Percentiles rank a stretch among this genome's conserved stretches.
These are phyloP conservation scores for Teleopsis dalmanni DNA, from an alignment of 1,140 invertebrate species.

Conservation along the genomic window DNA sequence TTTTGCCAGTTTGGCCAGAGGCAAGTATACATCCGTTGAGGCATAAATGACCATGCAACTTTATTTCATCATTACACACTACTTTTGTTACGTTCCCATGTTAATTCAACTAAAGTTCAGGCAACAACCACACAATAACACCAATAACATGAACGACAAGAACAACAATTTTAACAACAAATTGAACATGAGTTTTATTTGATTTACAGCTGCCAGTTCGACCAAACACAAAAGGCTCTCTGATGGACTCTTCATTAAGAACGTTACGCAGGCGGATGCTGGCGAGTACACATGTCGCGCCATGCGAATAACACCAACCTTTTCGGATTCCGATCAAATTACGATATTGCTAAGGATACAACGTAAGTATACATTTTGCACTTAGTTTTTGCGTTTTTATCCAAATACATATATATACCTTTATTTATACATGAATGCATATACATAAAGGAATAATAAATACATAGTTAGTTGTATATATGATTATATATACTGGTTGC, in stretches of 20 bases:
- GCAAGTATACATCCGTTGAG: too few species aligned
- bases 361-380: conserved; percentile 44
- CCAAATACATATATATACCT: not conserved
- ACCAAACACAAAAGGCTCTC: conserved; percentile 41
- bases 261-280: conserved; percentile 47
- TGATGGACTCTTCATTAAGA: conserved; percentile 47
- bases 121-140: too few species aligned
- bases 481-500: conserved; percentile 1
- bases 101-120: too few species aligned
- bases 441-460: too few species aligned
- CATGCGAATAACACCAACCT: conserved; percentile 45
- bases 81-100: too few species aligned
- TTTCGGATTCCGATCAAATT: conserved; percentile 44
- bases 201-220: conserved; percentile 29
- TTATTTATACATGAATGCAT: not conserved
- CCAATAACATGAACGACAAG: too few species aligned
- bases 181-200: conserved; percentile 1
- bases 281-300: conserved; percentile 51
- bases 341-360: conserved; percentile 48
- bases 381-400: not conserved
- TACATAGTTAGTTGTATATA: too few species aligned
- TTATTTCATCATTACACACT: too few species aligned
- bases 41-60: too few species aligned
- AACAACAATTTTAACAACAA: too few species aligned
- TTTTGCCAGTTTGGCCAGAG: too few species aligned